These are phyloP conservation scores for Gobiocypris rarus DNA, from an alignment of 2,113 vertebrate genomes.

Conservation along the genomic window DNA sequence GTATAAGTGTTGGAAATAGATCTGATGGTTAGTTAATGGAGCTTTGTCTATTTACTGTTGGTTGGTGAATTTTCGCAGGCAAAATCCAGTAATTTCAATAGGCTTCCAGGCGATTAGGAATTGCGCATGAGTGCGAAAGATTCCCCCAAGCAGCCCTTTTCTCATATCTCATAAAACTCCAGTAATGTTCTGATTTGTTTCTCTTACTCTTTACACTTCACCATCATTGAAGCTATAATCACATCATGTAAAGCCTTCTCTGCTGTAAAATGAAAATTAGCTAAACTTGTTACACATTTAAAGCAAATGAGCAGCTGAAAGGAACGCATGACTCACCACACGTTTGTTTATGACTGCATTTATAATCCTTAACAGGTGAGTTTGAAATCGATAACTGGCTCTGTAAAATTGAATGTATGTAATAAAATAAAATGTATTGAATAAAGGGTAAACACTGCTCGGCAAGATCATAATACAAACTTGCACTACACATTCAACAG, in stretches of 20 bases:
- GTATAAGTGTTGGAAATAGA: neutral
- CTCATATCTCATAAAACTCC: constrained; percentile 1
- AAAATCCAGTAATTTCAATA: neutral
- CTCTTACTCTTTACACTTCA: neutral
- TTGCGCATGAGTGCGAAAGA: neutral
- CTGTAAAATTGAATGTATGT: neutral
- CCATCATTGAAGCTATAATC: neutral
- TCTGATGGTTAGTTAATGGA: neutral
- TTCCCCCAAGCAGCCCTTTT: no score
- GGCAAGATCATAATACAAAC: neutral
- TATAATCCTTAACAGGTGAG: neutral
- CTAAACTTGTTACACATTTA: neutral
- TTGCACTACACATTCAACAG: neutral
- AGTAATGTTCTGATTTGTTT: neutral
- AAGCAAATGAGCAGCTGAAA: constrained; percentile 2
- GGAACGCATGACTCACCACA: neutral
- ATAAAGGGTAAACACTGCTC: neutral
- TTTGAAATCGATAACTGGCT: neutral
- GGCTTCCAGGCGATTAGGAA: neutral
- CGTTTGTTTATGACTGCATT: neutral
- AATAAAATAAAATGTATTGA: neutral
- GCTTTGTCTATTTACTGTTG: neutral
- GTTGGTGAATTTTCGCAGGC: neutral
- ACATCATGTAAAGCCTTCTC: neutral
- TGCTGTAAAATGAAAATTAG: neutral